Evolutionary conservation across 2,113 vertebrate genomes (phyloP).

Genomic region (Mesitornis unicolor): DNA sequence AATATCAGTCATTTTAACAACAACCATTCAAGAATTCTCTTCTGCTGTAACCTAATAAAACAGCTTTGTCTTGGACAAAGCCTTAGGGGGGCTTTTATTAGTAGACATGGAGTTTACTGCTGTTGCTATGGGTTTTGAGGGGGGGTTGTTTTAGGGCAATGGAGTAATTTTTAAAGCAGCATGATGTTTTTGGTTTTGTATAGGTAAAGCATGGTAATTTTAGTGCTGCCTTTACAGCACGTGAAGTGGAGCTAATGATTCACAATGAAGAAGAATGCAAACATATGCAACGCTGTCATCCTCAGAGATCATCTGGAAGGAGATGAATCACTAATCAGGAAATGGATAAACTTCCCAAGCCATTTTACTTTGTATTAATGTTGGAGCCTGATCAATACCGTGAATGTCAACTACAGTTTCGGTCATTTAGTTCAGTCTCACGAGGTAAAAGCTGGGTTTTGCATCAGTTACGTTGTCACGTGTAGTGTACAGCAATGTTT

Average conservation of each 20-base stretch:
- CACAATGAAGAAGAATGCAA: background rate
- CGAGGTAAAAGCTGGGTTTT: background rate
- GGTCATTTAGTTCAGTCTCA: background rate
- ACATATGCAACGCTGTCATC: background rate
- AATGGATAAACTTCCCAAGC: constrained; percentile 11
- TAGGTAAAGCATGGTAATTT: background rate
- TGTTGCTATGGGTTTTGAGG: background rate
- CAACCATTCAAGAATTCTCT: background rate
- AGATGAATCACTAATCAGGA: constrained; percentile 7
- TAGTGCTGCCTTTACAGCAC: background rate
- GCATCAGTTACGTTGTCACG: background rate
- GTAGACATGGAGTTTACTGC: background rate
- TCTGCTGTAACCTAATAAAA: background rate
- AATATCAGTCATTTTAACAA: background rate
- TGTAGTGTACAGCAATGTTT: background rate
- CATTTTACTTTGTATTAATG: constrained; percentile 5
- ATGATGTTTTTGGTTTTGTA: background rate
- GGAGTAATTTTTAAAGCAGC: background rate
- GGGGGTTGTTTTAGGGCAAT: background rate
- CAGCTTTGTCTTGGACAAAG: background rate
- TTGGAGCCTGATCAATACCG: constrained; percentile 11
- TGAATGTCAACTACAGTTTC: constrained; percentile 16
- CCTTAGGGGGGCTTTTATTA: background rate
- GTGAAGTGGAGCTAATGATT: background rate
- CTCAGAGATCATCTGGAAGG: background rate